Base-by-base conservation (phyloP, 2,888 invertebrate species). In the Philhelius pedissequus region DNA sequence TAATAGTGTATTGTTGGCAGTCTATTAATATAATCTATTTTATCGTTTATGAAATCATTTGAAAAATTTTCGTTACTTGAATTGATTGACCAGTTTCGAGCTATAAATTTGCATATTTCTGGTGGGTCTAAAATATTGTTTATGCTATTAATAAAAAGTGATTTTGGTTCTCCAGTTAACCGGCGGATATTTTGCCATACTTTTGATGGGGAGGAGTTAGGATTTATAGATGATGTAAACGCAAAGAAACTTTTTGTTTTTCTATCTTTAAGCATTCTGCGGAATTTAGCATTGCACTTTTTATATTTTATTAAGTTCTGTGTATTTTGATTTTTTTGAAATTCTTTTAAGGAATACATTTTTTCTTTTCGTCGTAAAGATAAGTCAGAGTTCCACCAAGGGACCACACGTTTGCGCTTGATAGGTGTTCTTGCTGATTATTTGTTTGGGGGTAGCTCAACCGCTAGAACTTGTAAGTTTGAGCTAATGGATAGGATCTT, bases 41-140 rank as follows among this genome's bases (percentile, higher is more conserved):
- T 40, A 13, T 20, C 40, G 15, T 60, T 40, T 18, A 62, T 15
- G 15, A 62, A 30, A 15, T n/a, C 43, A n/a, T 13, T 15, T 45
- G 62, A 62, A 62, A 62, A 62, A 15, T 45, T 25, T 43, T 62
- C 60, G 25, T 60, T 60, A 25, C 13, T 15, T n/a, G 62, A 62
- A 15, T 8, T 15, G n/a, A 30, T 27, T 27, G 60, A 62, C 60
- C 43, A 43, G n/a, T 9, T 20, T 62, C 43, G 25, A 9, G 25
- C 35, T 62, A 30, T 30, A 7, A 30, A 30, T 3, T 30, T 30
- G 30, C 30, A 30, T 30, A 30, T 30, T 30, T 30, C 62, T 45
- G 43, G 25, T 30, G 62, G 40, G 25, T 60, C 40, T 25, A 60
- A n/a, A n/a, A n/a, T 11, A 22, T 60, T 40, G 40, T 60, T 40